These are phyloP conservation scores for Rhea pennata DNA, from an alignment of 2,113 vertebrate species.

Conservation along the genomic window DNA sequence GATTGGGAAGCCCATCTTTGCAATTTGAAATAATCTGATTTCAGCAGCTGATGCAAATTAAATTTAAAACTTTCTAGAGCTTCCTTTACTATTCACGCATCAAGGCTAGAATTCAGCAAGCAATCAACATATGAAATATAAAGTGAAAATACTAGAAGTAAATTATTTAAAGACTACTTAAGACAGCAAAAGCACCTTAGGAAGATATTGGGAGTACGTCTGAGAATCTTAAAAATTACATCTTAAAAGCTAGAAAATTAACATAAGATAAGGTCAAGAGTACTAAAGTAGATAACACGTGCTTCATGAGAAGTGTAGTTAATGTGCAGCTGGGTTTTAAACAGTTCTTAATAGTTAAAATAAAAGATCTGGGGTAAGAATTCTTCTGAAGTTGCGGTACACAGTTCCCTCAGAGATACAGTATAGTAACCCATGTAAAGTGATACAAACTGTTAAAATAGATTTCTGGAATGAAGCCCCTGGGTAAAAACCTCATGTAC, in stretches of 20 bases:
- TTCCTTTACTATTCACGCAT: conserved; percentile 49
- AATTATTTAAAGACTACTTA: conserved; percentile 54
- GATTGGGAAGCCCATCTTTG: not conserved
- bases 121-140: conserved; percentile 57
- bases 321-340: conserved; percentile 55
- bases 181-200: conserved; percentile 62
- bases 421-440: not conserved
- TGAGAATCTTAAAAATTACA: conserved; percentile 57
- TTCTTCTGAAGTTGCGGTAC: not conserved
- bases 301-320: conserved; percentile 26
- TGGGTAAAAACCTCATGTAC: not conserved
- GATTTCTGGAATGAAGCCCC: not conserved
- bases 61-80: conserved; percentile 55
- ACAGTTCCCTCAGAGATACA: not conserved
- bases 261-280: conserved; percentile 67
- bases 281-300: conserved; percentile 57
- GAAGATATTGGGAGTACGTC: conserved; percentile 46
- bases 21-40: not conserved
- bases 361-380: not conserved
- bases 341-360: conserved; percentile 37
- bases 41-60: conserved; percentile 27
- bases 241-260: conserved; percentile 62
- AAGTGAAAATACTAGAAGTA: conserved; percentile 46
- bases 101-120: conserved; percentile 45
- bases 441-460: not conserved